These are phyloP conservation scores for Holothuria leucospilota DNA, from an alignment of 53 echinoderm and acorn worm species.

Conservation along the genomic window DNA sequence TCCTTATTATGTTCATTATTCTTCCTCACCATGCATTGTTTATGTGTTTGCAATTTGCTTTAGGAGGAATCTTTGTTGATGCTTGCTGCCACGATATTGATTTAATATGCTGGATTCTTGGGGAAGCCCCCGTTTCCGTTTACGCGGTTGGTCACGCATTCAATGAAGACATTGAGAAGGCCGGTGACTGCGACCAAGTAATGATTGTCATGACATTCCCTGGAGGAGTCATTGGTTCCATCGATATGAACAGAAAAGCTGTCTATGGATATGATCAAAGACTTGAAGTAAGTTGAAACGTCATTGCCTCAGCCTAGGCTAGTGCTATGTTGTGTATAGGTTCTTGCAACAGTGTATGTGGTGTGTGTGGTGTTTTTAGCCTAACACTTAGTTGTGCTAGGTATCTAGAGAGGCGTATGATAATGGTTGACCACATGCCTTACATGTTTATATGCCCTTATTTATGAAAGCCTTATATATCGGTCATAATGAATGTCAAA, in stretches of 20 bases:
- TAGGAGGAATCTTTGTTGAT: constrained; percentile 15
- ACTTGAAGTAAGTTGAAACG: constrained; percentile 22
- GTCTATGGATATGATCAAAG: constrained; percentile 45
- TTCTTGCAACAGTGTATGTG: background rate
- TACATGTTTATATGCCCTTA: no score
- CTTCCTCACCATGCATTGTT: no score
- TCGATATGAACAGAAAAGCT: constrained; percentile 32
- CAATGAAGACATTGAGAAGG: background rate
- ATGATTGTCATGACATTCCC: constrained; percentile 41
- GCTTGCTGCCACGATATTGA: constrained; percentile 34
- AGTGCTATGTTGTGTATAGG: background rate
- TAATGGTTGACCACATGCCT: no score
- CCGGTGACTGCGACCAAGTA: constrained; percentile 9
- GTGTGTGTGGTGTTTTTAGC: no score
- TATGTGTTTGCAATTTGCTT: no score
- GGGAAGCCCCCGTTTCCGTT: background rate
- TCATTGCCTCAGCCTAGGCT: background rate
- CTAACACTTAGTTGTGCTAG: no score
- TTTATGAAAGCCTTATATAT: no score
- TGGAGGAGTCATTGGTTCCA: constrained; percentile 1
- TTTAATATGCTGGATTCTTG: constrained; percentile 15
- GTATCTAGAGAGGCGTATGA: no score
- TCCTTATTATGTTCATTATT: no score
- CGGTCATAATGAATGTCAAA: no score
- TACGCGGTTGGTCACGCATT: constrained; percentile 39